Base-by-base conservation (phyloP, 2,888 invertebrate species). In the Scaptomyza reducta region DNA sequence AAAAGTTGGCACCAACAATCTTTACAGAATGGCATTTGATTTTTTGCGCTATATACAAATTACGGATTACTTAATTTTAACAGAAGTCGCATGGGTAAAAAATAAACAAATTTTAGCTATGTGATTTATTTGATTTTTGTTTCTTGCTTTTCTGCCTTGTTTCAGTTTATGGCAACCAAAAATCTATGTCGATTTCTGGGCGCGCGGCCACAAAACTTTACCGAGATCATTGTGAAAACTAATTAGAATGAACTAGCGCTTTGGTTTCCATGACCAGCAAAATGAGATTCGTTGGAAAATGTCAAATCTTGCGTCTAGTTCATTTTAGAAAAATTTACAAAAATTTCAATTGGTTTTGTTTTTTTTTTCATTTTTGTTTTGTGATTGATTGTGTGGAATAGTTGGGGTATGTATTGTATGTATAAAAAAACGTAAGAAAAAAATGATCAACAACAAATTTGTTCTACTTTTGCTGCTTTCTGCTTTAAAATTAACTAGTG, bases 171-270 rank as follows among this genome's bases (percentile, higher is more conserved):
- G 82, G 82, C 82, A 79, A 70, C 82, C 74, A 79, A 66, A 76
- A 84, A 57, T 78, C 76, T 3, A 47, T 64, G 49, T 42, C 66
- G 80, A 80, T 54, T 83, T 74, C 40, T 74, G 75, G 82, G 71
- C 78, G 80, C 74, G 56, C 70, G 80, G 78, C 80, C 84, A 83
- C 85, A 89, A 89, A 89, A 88, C 87, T 89, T 84, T 89, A 90
- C 90, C 90, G 90, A 90, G 90, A 90, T 90, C 90, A 90, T 90
- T 84, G 88, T 90, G 90, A 90, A 90, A 90, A 90, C 90, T 90
- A 90, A 89, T 85, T 85, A 84, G 83, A 87, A 90, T 84, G 83
- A 81, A 78, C 71, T 65, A 44, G 64, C 25, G 70, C 59, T 64
- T 44, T 49, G 40, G 6, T 40, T 18, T 9, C 4, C 42, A 35